These are phyloP conservation scores for Eidolon dupreanum DNA, from an alignment of 2,797 vertebrate genomes.

Conservation along the genomic window DNA sequence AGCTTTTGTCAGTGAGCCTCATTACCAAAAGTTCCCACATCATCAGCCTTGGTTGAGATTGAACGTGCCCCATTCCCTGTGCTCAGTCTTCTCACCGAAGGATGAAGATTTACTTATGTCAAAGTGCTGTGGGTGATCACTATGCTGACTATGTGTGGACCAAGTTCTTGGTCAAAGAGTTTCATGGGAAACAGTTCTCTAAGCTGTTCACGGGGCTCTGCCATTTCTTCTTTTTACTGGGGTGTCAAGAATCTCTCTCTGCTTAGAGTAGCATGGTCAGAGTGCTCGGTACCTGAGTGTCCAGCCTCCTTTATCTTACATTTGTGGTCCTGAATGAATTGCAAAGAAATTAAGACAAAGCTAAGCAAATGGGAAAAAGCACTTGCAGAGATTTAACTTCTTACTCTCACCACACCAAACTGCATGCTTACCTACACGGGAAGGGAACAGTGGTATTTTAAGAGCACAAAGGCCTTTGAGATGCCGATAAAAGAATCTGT, in stretches of 20 bases:
- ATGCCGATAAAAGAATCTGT: background rate
- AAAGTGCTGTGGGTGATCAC: background rate
- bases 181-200: background rate
- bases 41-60: background rate
- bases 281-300: background rate
- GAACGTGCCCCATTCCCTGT: background rate
- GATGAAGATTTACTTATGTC: background rate
- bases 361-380: background rate
- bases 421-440: background rate
- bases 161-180: background rate
- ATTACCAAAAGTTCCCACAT: background rate
- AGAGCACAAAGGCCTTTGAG: background rate
- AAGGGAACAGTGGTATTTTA: background rate
- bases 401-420: background rate
- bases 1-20: background rate
- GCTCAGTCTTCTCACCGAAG: background rate
- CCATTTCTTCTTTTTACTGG: background rate
- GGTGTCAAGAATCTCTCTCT: background rate
- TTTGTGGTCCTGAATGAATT: background rate
- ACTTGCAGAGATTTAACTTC: background rate
- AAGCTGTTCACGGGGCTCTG: background rate
- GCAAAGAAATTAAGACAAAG: background rate
- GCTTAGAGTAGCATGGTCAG: background rate
- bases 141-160: background rate
- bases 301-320: background rate